Conservation (phyloP, 2,888 invertebrate species). For the Amphipoea lucens region DNA sequence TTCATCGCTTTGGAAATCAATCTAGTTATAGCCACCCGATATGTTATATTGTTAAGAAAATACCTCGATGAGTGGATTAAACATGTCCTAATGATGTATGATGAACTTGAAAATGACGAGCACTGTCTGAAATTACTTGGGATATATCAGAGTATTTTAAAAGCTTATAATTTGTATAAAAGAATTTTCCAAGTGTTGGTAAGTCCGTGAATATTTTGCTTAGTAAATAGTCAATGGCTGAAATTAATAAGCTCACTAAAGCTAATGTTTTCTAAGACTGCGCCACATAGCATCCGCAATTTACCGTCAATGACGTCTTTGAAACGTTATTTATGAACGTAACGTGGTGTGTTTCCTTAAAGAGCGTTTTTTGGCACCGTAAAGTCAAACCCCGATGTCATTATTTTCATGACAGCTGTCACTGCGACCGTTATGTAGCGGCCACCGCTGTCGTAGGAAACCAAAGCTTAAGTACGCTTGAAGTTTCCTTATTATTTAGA, state of each 20-base stretch:
- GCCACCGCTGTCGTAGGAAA: neutral
- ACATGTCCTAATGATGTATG: neutral
- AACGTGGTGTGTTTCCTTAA: neutral
- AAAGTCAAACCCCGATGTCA: neutral
- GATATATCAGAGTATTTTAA: conserved; percentile 9
- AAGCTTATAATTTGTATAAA: conserved; percentile 5
- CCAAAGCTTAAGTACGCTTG: neutral
- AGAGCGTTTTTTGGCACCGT: neutral
- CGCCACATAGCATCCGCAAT: neutral
- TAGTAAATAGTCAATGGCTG: neutral
- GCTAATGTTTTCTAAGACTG: neutral
- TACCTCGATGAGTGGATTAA: conserved; percentile 22
- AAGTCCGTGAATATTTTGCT: neutral
- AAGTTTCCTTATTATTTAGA: neutral
- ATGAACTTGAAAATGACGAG: neutral
- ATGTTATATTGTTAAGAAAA: conserved; percentile 16
- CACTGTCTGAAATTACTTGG: neutral
- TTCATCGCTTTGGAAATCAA: conserved; percentile 6
- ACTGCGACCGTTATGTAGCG: neutral
- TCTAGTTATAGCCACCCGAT: conserved; percentile 2
- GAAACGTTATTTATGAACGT: neutral
- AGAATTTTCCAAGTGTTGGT: conserved; percentile 19
- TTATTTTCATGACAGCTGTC: neutral
- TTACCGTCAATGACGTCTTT: neutral
- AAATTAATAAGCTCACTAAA: neutral